phyloP scores from a whole-genome alignment of 2,113 vertebrate genomes.

The Sminthopsis crassicaudata region DNA sequence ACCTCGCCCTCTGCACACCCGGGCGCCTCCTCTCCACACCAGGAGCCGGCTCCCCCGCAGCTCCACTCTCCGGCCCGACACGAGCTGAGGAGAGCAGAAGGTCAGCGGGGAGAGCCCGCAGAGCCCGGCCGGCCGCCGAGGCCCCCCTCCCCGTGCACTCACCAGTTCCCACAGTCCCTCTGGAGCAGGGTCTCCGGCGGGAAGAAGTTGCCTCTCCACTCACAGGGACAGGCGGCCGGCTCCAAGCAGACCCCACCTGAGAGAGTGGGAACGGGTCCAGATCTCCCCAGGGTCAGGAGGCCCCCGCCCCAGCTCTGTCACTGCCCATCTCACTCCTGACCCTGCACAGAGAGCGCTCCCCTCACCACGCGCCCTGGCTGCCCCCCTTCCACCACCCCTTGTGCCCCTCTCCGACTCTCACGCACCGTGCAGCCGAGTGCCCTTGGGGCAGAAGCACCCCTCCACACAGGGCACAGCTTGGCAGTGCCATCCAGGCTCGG shows the following conservation, averaged over 20 bases:
- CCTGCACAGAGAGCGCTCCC: accelerated
- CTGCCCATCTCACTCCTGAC: background rate
- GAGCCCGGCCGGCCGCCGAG: background rate
- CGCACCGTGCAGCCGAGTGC: slow-evolving; percentile 86
- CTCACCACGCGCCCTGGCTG: accelerated
- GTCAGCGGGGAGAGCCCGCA: background rate
- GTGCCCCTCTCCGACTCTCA: background rate
- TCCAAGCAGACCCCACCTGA: slow-evolving; percentile 86
- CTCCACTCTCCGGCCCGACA: slow-evolving; percentile 87
- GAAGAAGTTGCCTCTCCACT: slow-evolving; percentile 88
- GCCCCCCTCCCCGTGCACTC: slow-evolving; percentile 53
- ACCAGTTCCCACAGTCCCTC: slow-evolving; percentile 93
- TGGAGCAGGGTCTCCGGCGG: slow-evolving; percentile 83
- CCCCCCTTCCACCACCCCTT: background rate
- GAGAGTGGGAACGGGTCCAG: background rate
- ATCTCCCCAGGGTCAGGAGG: background rate
- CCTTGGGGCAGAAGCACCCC: slow-evolving; percentile 92
- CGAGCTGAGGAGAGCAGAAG: slow-evolving; percentile 81
- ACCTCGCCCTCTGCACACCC: slow-evolving; percentile 87
- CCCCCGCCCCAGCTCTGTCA: no score
- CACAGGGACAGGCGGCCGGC: slow-evolving; percentile 87
- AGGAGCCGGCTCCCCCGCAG: slow-evolving; percentile 63
- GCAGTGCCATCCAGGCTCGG: slow-evolving; percentile 83
- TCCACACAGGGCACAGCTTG: slow-evolving; percentile 87
- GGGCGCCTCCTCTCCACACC: slow-evolving; percentile 73